A percentile compares a stretch with the other conserved stretches of the same genome.
Conservation (phyloP, 2,113 vertebrate genomes). For the Oreochromis aureus region DNA sequence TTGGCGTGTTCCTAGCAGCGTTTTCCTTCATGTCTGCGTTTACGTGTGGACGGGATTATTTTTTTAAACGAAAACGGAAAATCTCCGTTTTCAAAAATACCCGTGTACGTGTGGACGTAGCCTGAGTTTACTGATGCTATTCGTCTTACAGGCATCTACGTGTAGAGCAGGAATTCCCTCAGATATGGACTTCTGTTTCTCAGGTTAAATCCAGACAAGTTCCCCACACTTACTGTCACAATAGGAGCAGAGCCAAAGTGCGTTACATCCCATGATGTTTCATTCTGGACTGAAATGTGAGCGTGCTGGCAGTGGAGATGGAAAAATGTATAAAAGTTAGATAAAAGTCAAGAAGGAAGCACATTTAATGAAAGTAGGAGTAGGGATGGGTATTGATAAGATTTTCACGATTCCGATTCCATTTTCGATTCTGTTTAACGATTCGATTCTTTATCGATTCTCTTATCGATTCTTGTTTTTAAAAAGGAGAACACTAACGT, state of each 20-base stretch:
- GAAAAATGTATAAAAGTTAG: background rate
- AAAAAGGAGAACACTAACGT: too few species aligned
- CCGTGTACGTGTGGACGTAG: too few species aligned
- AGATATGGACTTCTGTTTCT: background rate
- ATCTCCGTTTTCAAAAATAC: too few species aligned
- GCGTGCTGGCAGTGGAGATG: background rate
- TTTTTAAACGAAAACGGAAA: too few species aligned
- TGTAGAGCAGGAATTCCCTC: background rate
- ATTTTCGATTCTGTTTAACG: too few species aligned
- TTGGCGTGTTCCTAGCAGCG: too few species aligned
- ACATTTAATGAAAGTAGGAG: background rate
- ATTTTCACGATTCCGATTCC: too few species aligned
- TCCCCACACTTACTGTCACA: accelerated
- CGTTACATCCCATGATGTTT: background rate
- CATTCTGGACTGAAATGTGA: background rate
- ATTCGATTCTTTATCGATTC: too few species aligned
- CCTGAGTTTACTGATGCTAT: background rate
- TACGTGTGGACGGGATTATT: too few species aligned
- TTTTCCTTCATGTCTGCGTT: too few species aligned
- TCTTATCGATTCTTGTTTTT: too few species aligned
- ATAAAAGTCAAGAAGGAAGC: background rate
- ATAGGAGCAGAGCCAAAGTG: background rate
- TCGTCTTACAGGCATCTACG: background rate
- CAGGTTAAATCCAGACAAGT: background rate
- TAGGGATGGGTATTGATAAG: too few species aligned